Percentiles rank a stretch among this genome's conserved stretches.
These are phyloP conservation scores for Meteorus colon DNA, from an alignment of 2,888 invertebrate species.

Conservation along the genomic window DNA sequence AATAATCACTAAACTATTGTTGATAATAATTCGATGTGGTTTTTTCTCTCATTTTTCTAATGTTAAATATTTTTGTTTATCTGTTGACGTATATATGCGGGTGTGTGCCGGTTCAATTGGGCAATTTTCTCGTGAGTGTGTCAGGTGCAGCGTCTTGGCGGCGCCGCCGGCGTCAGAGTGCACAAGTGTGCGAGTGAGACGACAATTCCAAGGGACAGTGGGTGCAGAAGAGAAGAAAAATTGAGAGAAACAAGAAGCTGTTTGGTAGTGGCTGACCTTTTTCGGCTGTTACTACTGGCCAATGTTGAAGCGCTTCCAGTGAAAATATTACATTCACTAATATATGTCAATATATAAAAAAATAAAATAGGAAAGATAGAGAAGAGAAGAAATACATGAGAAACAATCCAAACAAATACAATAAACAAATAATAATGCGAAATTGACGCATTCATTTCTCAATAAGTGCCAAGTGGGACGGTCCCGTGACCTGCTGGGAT, in stretches of 20 bases:
- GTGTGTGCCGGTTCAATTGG: constrained; percentile 5
- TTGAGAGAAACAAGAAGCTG: background rate
- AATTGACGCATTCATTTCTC: constrained; percentile 46
- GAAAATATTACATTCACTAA: background rate
- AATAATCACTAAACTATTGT: background rate
- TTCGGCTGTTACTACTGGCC: constrained; percentile 13
- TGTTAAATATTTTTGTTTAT: background rate
- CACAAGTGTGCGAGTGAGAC: background rate
- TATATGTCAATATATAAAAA: background rate
- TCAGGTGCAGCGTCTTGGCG: constrained; percentile 27
- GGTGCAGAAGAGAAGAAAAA: constrained; percentile 5
- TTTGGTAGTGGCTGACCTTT: constrained; percentile 18
- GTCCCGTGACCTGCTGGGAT: constrained; percentile 72
- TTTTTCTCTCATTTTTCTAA: background rate
- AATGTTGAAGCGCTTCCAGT: background rate
- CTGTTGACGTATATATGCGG: background rate
- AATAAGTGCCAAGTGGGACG: constrained; percentile 69
- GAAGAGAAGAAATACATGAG: background rate
- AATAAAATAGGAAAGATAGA: background rate
- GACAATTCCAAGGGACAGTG: background rate
- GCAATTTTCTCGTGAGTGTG: background rate
- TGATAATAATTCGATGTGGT: background rate
- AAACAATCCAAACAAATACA: background rate
- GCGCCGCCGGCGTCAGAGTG: constrained; percentile 29
- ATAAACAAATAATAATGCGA: constrained; percentile 57